Conservation (phyloP, 23 tunicate species). For the Oikopleura dioica region DNA sequence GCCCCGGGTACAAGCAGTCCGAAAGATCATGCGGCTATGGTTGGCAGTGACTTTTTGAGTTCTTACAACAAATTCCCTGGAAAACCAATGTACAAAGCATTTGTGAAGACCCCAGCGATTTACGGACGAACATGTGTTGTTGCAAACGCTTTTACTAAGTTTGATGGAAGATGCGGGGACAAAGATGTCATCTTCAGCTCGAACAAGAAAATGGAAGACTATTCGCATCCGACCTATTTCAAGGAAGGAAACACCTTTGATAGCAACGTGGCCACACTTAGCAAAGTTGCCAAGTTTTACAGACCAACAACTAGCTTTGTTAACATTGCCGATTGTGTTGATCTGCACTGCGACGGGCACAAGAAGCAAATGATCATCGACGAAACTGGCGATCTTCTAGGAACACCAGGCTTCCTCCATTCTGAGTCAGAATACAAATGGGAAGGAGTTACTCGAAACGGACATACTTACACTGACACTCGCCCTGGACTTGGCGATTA, state of each 20-base stretch:
- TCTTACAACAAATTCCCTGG: neutral
- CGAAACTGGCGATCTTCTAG: constrained; percentile 5
- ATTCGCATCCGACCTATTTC: neutral
- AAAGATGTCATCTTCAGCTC: neutral
- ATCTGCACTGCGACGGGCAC: constrained; percentile 9
- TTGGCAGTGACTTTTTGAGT: neutral
- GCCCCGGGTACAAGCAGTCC: neutral
- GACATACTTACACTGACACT: neutral
- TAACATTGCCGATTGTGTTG: constrained; percentile 13
- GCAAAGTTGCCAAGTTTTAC: neutral
- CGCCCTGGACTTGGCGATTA: constrained; percentile 1
- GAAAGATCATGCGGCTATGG: neutral
- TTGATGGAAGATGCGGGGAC: constrained; percentile 1
- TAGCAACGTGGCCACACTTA: too few relatives aligned
- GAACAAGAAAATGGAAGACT: neutral
- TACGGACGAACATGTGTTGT: neutral
- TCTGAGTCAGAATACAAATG: constrained; percentile 9
- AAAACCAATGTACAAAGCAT: neutral
- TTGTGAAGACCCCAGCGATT: constrained; percentile 1
- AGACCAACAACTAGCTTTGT: neutral
- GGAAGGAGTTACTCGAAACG: neutral
- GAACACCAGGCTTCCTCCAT: neutral
- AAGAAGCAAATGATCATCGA: neutral
- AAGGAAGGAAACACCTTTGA: neutral
- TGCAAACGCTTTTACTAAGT: neutral